phyloP scores from a whole-genome alignment of 2,888 invertebrate species.

The Diplazon laetatorius region DNA sequence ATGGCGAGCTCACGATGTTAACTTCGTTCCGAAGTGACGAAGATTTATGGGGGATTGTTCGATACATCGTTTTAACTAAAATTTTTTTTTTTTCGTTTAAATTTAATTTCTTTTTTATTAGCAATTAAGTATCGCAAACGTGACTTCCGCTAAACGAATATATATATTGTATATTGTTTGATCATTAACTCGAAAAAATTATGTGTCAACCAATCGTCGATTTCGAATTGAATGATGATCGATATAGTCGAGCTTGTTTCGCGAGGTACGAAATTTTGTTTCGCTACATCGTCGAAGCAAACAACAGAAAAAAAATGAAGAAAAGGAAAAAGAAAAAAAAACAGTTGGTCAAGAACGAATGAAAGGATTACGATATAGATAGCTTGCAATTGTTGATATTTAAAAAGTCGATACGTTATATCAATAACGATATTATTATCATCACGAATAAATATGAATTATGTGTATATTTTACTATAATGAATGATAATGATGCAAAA shows the following conservation, averaged over 20 bases:
- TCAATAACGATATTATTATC: constrained; percentile 74
- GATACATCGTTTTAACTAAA: constrained; percentile 28
- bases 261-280: constrained; percentile 46
- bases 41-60: constrained; percentile 44
- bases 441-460: constrained; percentile 77
- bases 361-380: constrained; percentile 71
- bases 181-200: constrained; percentile 27
- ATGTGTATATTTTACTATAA: constrained; percentile 78
- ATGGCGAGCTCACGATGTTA: constrained; percentile 15
- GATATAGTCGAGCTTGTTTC: constrained; percentile 36
- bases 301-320: no score
- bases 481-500: constrained; percentile 68
- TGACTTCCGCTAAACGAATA: constrained; percentile 58
- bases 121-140: constrained; percentile 48
- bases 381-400: constrained; percentile 76
- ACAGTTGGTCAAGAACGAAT: constrained; percentile 69
- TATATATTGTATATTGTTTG: no score
- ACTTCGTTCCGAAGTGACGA: constrained; percentile 9
- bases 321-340: no score
- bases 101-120: constrained; percentile 21
- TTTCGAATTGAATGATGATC: constrained; percentile 1
- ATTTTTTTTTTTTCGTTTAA: constrained; percentile 21
- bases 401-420: constrained; percentile 74
- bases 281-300: constrained; percentile 67
- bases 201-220: constrained; percentile 51